Evolutionary conservation across 2,888 invertebrate genomes (phyloP), one percentile per base, ranked within the genome.

Genomic region (Cheilosia vernalis): DNA sequence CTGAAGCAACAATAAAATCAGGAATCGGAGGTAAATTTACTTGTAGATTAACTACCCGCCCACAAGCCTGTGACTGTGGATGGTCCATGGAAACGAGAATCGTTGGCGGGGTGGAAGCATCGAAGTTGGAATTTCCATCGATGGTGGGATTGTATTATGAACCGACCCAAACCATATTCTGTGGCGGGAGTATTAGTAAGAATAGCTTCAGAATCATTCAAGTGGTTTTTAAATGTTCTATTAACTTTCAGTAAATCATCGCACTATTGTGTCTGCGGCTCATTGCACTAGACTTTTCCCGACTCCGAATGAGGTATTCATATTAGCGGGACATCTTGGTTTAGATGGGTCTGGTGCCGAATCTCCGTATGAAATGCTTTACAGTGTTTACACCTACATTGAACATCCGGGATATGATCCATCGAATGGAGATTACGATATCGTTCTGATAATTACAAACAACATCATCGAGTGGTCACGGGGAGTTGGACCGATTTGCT

Each of bases 401-500:
- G 87, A 86, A 37, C 89, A 91, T 88, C 89, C 89, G 0, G 66
- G 21, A 0, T 91, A 91, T 44, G 74, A 64, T 2, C 19, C 42
- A 4, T 42, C 69, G 0, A 84, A 67, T 3, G 70, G 88, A 3
- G 24, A 63, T 0, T 93, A 94, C 87, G 95, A 95, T 87, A 93
- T 95, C 69, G 93, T 93, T 0, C 60, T 95, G 6, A 81, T 94
- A 0, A 89, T 91, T 63, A 92, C 93, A 0, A 69, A 64, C 0
- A 88, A 87, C 0, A 19, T 73, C 0, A 94, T 95, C 0, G 79
- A 85, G 4, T 94, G 93, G 89, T 93, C 91, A 15, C 88, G 92
- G 0, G 91, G 92, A 58, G 94, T 95, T 15, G 94, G 94, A 0
- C 95, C 95, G 0, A 93, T 92, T 70, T 95, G 95, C 88, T 90